These are phyloP conservation scores for Rhineura floridana DNA, from an alignment of 2,113 vertebrate species.

Conservation along the genomic window DNA sequence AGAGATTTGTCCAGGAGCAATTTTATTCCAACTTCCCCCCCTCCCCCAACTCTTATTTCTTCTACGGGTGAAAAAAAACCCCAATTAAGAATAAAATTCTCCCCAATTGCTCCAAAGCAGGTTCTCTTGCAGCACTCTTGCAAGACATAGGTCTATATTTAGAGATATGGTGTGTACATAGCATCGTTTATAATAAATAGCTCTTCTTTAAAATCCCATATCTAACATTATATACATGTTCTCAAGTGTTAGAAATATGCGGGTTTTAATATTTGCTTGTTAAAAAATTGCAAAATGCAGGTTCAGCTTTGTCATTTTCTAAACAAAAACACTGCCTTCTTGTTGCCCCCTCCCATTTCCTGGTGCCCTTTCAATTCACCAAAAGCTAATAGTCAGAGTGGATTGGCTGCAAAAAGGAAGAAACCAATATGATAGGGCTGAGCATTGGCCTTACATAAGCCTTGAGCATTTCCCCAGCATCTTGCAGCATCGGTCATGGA, in stretches of 20 bases:
- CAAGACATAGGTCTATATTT: background rate
- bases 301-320: background rate
- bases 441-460: background rate
- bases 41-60: background rate
- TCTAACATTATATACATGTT: slow-evolving; percentile 7
- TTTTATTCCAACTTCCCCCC: background rate
- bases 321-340: background rate
- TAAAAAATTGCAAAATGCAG: slow-evolving; percentile 13
- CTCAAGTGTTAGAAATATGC: slow-evolving; percentile 44
- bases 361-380: background rate
- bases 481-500: background rate
- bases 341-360: background rate
- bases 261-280: background rate
- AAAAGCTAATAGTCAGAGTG: background rate
- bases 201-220: slow-evolving; percentile 32
- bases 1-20: background rate
- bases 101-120: background rate
- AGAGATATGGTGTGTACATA: slow-evolving; percentile 12
- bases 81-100: slow-evolving; percentile 10
- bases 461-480: background rate
- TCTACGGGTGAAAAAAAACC: background rate
- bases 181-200: slow-evolving; percentile 27
- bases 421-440: background rate
- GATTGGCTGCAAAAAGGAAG: background rate
- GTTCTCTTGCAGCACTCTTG: background rate